These are phyloP conservation scores for Caenorhabditis angaria DNA, from an alignment of 2,888 invertebrate species.

Conservation along the genomic window DNA sequence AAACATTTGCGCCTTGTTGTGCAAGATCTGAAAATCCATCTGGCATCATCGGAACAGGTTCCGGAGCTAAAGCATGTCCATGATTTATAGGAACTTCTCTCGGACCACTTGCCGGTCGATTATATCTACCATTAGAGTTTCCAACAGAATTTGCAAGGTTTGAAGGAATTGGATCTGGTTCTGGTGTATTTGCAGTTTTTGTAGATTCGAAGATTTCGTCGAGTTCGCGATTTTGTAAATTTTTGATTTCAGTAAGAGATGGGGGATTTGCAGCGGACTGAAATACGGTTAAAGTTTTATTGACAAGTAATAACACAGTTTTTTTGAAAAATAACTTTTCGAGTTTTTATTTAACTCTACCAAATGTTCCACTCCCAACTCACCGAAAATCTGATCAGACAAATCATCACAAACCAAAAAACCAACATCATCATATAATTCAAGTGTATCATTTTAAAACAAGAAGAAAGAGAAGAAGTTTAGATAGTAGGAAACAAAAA, in stretches of 20 bases:
- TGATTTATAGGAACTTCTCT: constrained; percentile 39
- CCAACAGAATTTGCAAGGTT: constrained; percentile 7
- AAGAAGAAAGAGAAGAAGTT: too few relatives aligned
- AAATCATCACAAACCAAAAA: not conserved
- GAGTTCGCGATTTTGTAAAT: constrained; percentile 24
- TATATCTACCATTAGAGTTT: too few relatives aligned
- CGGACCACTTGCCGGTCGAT: constrained; percentile 8
- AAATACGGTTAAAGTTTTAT: not conserved
- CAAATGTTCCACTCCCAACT: too few relatives aligned
- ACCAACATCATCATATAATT: not conserved
- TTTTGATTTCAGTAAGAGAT: constrained; percentile 34
- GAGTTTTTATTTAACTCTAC: too few relatives aligned
- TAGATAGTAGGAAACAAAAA: not conserved
- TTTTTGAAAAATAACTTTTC: too few relatives aligned
- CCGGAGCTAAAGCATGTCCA: constrained; percentile 30
- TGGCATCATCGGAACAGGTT: constrained; percentile 3
- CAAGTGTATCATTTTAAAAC: not conserved
- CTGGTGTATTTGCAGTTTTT: constrained; percentile 13
- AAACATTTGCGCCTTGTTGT: constrained; percentile 48
- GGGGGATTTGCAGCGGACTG: constrained; percentile 27
- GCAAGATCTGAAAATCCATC: constrained; percentile 38
- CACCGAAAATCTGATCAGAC: too few relatives aligned
- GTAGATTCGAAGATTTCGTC: constrained; percentile 34
- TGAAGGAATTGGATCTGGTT: constrained; percentile 1
- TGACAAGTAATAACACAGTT: not conserved